phyloP scores from a whole-genome alignment of 2,888 invertebrate genomes.

The Clostera curtula region DNA sequence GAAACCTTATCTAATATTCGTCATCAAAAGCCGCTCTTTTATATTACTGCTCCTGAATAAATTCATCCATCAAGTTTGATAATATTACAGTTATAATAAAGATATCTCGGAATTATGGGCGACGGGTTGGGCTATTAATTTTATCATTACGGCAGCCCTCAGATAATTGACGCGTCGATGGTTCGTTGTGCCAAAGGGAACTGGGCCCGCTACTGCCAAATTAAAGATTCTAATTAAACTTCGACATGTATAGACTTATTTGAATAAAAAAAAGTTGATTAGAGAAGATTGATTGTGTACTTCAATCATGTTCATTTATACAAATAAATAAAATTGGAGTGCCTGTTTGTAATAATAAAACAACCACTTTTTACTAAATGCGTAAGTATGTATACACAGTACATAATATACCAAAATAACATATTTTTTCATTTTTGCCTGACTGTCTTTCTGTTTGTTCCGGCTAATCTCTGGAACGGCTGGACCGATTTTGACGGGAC shows the following conservation, averaged over 20 bases:
- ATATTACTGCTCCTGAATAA: conserved; percentile 6
- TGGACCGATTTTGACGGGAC: too few species aligned
- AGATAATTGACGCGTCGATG: conserved; percentile 18
- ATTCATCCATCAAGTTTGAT: conserved; percentile 7
- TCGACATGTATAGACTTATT: conserved; percentile 4
- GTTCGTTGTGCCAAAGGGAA: conserved; percentile 7
- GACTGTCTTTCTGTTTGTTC: too few species aligned
- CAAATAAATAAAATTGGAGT: too few species aligned
- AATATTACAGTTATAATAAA: conserved; percentile 10
- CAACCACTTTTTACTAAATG: too few species aligned
- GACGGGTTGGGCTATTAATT: conserved; percentile 10
- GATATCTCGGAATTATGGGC: conserved; percentile 6
- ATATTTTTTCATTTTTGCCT: too few species aligned
- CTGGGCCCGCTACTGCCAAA: conserved; percentile 13
- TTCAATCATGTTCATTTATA: too few species aligned
- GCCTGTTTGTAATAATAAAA: too few species aligned
- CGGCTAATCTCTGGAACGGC: too few species aligned
- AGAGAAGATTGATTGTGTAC: too few species aligned
- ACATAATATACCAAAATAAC: too few species aligned
- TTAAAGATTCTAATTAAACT: conserved; percentile 12
- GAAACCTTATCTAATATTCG: conserved; percentile 1
- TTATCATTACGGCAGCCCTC: conserved; percentile 10
- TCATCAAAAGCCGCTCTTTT: not conserved
- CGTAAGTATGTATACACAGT: too few species aligned
- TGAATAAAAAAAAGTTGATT: too few species aligned